phyloP scores from a whole-genome alignment of 1,140 invertebrate genomes.

The Orchesella cincta region DNA sequence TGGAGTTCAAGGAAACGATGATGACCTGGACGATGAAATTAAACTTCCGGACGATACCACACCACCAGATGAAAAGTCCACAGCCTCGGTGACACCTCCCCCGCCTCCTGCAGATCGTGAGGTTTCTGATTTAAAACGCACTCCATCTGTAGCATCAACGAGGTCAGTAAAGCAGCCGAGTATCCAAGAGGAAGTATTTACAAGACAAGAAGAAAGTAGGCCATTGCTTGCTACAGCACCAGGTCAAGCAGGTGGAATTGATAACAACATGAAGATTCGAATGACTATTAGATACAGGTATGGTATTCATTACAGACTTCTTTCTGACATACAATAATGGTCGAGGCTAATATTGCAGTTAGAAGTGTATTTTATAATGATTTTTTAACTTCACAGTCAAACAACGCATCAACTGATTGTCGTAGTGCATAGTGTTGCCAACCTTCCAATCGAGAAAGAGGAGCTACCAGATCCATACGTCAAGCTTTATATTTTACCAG shows the following conservation, averaged over 20 bases:
- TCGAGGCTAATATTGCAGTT: neutral
- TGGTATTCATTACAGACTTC: neutral
- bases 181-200: neutral
- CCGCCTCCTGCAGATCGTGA: neutral
- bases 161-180: neutral
- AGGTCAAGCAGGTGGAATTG: neutral
- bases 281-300: conserved; percentile 49
- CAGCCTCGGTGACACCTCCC: neutral
- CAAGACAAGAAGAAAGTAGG: neutral
- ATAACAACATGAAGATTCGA: conserved; percentile 46
- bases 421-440: conserved; percentile 55
- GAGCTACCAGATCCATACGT: conserved; percentile 94
- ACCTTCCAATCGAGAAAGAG: conserved; percentile 81
- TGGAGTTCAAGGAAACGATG: conserved; percentile 27
- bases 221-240: neutral
- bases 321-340: neutral
- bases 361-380: neutral
- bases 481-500: conserved; percentile 87
- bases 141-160: too few relatives aligned
- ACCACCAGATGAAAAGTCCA: neutral
- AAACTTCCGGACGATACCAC: neutral
- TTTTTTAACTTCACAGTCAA: conserved; percentile 42
- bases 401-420: conserved; percentile 45
- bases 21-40: conserved; percentile 31
- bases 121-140: neutral